Evolutionary conservation across 1,140 invertebrate species (phyloP), one percentile per base, ranked within the genome.

Genomic region (Bombus waltoni): DNA sequence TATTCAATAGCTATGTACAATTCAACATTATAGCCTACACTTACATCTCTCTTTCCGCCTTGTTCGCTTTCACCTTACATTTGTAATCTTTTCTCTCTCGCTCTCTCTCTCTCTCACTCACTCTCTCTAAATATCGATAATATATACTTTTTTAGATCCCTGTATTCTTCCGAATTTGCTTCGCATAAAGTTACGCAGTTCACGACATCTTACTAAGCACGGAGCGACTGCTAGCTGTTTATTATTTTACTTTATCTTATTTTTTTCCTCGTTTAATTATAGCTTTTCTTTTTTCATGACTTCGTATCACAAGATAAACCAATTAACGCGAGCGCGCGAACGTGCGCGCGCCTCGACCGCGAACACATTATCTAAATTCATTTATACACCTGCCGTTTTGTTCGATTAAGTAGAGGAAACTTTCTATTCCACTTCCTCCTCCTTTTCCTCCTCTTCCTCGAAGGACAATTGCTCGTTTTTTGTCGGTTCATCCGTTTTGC

Each of bases 141-240:
- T 62, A 75, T 76, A 76, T 38, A 59, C 15, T 28, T 75, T 57
- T 76, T 38, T 76, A 91, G 87, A 94, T 95, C 95, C 95, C 95
- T 95, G 95, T 95, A 95, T 95, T 92, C 91, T 94, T 95, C 95
- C 95, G 95, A 95, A 95, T 95, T 95, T 95, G 95, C 92, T 94
- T 95, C 91, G 93, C 93, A 92, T 92, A 92, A 44, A n/a, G 38
- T 92, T 91, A 92, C 92, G 89, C 81, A 66, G 68, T 78, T 91
- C 91, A 90, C 91, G 80, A 91, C 88, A 90, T 90, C 91, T 92
- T 91, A 91, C 88, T 93, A 92, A 94, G 93, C 91, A 92, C 90
- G 83, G 91, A 93, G 91, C 93, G 91, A 93, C 89, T 88, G 89
- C 90, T 91, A 83, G 42, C 74, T n/a, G 59, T 68, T 85, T 40